These are phyloP conservation scores for Drosophila trapezifrons DNA, from an alignment of 1,140 invertebrate species.

Conservation along the genomic window DNA sequence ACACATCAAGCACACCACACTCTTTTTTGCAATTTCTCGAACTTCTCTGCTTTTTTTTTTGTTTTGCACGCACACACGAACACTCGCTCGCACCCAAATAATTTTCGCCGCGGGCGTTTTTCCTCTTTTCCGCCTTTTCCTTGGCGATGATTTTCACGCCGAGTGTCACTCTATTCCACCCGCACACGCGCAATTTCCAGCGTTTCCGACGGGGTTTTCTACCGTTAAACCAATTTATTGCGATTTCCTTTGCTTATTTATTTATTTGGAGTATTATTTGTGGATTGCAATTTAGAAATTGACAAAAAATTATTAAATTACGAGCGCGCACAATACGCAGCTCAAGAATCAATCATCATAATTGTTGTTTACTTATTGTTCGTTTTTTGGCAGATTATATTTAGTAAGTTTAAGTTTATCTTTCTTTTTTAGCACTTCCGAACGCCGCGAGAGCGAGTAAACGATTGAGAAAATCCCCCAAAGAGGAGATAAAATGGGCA, in stretches of 20 bases:
- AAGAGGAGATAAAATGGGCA: too few species aligned
- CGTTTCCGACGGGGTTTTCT: conserved; percentile 18
- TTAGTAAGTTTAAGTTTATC: not conserved
- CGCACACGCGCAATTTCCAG: conserved; percentile 59
- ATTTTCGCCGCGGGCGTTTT: conserved; percentile 69
- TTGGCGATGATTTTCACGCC: conserved; percentile 49
- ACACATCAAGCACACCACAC: not conserved
- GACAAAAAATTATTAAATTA: not conserved
- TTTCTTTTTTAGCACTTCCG: too few species aligned
- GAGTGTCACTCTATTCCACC: conserved; percentile 47
- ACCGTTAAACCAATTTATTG: conserved; percentile 7
- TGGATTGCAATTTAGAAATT: not conserved
- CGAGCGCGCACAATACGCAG: not conserved
- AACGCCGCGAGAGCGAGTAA: too few species aligned
- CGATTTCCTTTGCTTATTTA: not conserved
- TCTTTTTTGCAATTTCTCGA: conserved; percentile 39
- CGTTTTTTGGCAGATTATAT: conserved; percentile 2
- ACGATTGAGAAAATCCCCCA: too few species aligned
- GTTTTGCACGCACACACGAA: conserved; percentile 36
- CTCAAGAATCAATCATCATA: conserved; percentile 9
- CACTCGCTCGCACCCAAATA: conserved; percentile 23
- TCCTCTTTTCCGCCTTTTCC: conserved; percentile 44
- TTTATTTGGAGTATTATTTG: not conserved
- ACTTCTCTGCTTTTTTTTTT: conserved; percentile 41
- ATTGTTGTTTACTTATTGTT: conserved; percentile 1